A percentile compares a stretch with the other conserved stretches of the same genome.
phyloP scores from a whole-genome alignment of 2,888 invertebrate species.

The Meloe dianella region DNA sequence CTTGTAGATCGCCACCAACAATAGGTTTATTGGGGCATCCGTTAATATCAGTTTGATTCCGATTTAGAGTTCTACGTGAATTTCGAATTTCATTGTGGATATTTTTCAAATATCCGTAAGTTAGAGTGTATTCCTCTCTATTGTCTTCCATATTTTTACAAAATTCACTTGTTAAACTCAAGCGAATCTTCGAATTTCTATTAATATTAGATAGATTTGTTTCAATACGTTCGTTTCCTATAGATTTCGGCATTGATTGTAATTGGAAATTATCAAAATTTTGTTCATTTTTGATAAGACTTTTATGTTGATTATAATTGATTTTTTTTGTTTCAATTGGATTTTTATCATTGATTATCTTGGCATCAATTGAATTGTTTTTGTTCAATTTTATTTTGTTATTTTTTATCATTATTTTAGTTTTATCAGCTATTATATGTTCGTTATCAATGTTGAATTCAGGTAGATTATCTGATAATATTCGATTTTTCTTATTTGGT shows the following conservation, averaged over 20 bases:
- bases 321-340: background rate
- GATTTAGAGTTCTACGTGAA: constrained; percentile 12
- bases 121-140: background rate
- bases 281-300: background rate
- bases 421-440: background rate
- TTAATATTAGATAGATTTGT: background rate
- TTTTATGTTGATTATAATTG: background rate
- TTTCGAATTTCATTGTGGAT: background rate
- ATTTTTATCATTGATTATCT: background rate
- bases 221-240: background rate
- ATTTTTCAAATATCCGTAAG: background rate
- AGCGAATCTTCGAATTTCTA: background rate
- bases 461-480: constrained; percentile 8
- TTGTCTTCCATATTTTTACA: background rate
- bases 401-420: background rate
- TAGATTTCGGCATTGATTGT: background rate
- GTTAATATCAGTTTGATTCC: background rate
- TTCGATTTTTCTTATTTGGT: constrained; percentile 12
- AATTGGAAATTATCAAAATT: background rate
- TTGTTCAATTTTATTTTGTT: constrained; percentile 1
- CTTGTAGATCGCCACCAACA: constrained; percentile 17
- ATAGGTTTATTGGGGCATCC: background rate
- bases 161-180: background rate
- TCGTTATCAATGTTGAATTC: constrained; percentile 12
- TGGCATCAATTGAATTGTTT: background rate